Evolutionary conservation across 1,140 invertebrate genomes (phyloP).

Genomic region (Drosophila takahashii): DNA sequence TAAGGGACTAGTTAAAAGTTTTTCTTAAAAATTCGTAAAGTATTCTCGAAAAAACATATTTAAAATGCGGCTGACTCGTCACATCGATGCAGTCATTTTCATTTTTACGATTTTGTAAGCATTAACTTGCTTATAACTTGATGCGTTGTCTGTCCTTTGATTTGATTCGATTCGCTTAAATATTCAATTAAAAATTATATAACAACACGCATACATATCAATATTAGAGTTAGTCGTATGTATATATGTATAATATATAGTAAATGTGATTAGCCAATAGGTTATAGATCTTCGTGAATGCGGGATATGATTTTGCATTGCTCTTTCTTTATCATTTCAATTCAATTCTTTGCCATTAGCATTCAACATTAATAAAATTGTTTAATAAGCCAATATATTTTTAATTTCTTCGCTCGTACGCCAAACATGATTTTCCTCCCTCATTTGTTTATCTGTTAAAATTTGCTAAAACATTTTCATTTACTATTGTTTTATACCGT

Average conservation of each 20-base stretch:
- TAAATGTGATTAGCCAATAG: constrained; percentile 72
- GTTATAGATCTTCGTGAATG: constrained; percentile 55
- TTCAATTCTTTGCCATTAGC: constrained; percentile 34
- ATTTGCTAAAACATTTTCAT: constrained; percentile 75
- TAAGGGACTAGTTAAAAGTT: constrained; percentile 67
- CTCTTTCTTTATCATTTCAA: constrained; percentile 33
- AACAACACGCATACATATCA: constrained; percentile 70
- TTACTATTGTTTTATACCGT: constrained; percentile 36
- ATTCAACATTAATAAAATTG: constrained; percentile 79
- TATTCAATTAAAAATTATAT: constrained; percentile 75
- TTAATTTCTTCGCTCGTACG: constrained; percentile 47
- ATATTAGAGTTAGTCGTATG: constrained; percentile 54
- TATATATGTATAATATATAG: constrained; percentile 55
- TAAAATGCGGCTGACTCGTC: constrained; percentile 29
- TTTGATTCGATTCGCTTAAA: constrained; percentile 67
- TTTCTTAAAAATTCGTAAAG: constrained; percentile 40
- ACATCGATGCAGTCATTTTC: constrained; percentile 32
- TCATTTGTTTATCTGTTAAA: constrained; percentile 56
- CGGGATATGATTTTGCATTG: constrained; percentile 75
- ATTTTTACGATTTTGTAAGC: constrained; percentile 70
- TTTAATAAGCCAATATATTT: constrained; percentile 74
- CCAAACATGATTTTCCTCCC: constrained; percentile 38
- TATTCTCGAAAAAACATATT: constrained; percentile 41
- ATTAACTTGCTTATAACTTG: constrained; percentile 71
- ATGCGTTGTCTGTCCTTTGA: constrained; percentile 75